Evolutionary conservation across 1,140 invertebrate genomes (phyloP).

Genomic region (Alviniconcha marisindica): DNA sequence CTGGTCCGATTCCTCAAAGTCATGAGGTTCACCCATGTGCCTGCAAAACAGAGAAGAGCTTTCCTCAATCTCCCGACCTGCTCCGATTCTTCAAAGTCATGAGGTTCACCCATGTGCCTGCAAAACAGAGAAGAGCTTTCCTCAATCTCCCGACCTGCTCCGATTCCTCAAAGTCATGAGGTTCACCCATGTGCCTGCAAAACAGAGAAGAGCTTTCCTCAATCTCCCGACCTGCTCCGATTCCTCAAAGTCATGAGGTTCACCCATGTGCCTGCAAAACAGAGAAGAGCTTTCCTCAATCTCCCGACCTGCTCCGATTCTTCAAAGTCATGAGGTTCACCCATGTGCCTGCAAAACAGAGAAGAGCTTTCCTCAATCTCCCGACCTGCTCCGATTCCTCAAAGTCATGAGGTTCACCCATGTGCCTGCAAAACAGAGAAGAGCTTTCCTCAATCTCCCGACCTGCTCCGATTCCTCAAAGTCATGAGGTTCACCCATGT

Average conservation of each 20-base stretch:
- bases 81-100: constrained; percentile 52
- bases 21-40: constrained; percentile 46
- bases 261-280: constrained; percentile 51
- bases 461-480: too few relatives aligned
- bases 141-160: constrained; percentile 52
- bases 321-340: constrained; percentile 45
- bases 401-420: constrained; percentile 46
- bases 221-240: constrained; percentile 53
- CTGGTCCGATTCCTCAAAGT: constrained; percentile 55
- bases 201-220: constrained; percentile 25
- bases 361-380: constrained; percentile 41
- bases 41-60: constrained; percentile 39
- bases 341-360: constrained; percentile 50
- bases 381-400: constrained; percentile 55
- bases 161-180: constrained; percentile 48
- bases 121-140: constrained; percentile 27
- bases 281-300: constrained; percentile 36
- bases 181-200: constrained; percentile 53
- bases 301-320: constrained; percentile 53
- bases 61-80: constrained; percentile 43
- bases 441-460: too few relatives aligned
- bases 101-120: constrained; percentile 52
- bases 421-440: constrained; percentile 45
- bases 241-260: constrained; percentile 48
- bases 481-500: too few relatives aligned